Evolutionary conservation across 2,113 vertebrate genomes (phyloP).

Genomic region (Varanus salvator): DNA sequence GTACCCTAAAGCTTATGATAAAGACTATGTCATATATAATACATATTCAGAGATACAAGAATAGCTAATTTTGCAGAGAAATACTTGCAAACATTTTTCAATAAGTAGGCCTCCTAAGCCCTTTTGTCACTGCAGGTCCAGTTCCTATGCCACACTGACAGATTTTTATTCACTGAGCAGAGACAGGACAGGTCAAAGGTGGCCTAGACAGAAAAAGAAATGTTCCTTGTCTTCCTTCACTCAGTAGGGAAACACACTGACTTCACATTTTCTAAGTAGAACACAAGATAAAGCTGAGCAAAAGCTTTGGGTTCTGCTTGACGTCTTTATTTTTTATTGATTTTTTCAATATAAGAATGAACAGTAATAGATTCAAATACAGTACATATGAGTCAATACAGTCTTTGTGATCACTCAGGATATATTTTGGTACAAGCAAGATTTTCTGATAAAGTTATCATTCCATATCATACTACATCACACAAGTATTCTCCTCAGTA

Average conservation of each 20-base stretch:
- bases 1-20: constrained; percentile 46
- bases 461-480: too few relatives aligned
- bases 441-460: too few relatives aligned
- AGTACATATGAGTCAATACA: too few relatives aligned
- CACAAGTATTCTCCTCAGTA: too few relatives aligned
- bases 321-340: too few relatives aligned
- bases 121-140: constrained; percentile 39
- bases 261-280: constrained; percentile 15
- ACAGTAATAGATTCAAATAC: too few relatives aligned
- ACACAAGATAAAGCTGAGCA: constrained; percentile 44
- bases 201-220: constrained; percentile 49
- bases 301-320: background rate
- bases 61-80: constrained; percentile 40
- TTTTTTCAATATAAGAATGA: too few relatives aligned
- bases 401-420: too few relatives aligned
- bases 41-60: constrained; percentile 35
- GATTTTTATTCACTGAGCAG: constrained; percentile 24
- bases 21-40: constrained; percentile 59
- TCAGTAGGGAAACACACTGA: background rate
- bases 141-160: constrained; percentile 36
- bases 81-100: constrained; percentile 48
- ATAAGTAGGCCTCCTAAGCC: constrained; percentile 29
- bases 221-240: background rate
- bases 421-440: too few relatives aligned
- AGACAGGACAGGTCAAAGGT: constrained; percentile 32